Percentiles rank a stretch among this genome's conserved stretches.
Evolutionary conservation across 2,113 vertebrate species (phyloP).

Genomic region (Saguinus midas): DNA sequence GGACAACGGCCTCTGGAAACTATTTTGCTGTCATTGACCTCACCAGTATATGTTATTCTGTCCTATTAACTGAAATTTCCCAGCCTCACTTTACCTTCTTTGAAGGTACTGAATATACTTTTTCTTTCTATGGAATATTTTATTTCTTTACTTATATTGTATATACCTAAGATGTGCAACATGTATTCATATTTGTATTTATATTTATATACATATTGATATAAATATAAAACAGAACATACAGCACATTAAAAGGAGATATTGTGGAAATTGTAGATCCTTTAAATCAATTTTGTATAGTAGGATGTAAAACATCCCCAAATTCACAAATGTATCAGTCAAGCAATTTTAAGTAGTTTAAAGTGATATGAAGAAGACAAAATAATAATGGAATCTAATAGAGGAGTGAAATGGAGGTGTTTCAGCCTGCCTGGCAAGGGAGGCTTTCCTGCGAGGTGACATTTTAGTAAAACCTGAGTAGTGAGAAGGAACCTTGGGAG

Average conservation of each 20-base stretch:
- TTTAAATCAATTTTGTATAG: background rate
- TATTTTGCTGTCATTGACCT: background rate
- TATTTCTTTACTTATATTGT: background rate
- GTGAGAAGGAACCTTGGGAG: background rate
- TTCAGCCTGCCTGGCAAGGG: background rate
- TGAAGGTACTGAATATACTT: background rate
- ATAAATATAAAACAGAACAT: too few relatives aligned
- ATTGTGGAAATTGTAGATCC: background rate
- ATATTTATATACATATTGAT: too few relatives aligned
- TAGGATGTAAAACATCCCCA: background rate
- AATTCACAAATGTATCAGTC: background rate
- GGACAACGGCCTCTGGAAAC: background rate
- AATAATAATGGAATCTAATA: too few relatives aligned
- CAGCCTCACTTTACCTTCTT: background rate
- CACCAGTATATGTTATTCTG: background rate
- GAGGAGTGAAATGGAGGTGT: background rate
- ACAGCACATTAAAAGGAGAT: too few relatives aligned
- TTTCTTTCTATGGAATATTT: background rate
- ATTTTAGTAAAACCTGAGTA: background rate
- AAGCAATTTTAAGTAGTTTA: background rate
- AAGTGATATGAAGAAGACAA: background rate
- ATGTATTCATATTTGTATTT: too few relatives aligned
- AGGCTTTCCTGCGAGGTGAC: background rate
- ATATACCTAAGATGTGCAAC: background rate
- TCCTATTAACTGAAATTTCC: background rate